Conservation (phyloP, 2,113 vertebrate species). For the Spea bombifrons region DNA sequence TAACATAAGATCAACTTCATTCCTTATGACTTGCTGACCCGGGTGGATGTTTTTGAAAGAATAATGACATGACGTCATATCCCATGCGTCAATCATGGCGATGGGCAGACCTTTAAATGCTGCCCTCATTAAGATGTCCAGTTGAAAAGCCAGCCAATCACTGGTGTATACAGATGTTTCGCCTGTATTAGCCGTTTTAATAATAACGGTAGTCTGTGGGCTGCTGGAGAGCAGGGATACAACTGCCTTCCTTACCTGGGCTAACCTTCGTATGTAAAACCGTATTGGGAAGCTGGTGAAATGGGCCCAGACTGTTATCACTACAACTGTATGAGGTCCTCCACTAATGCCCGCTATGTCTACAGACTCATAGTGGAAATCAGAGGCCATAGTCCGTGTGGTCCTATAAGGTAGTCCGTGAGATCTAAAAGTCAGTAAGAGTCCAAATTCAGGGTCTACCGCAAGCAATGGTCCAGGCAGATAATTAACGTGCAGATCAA, state of each 20-base stretch:
- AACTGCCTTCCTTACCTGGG: conserved; percentile 40
- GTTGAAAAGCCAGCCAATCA: conserved; percentile 56
- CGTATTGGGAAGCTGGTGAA: conserved; percentile 49
- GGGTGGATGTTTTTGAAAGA: conserved; percentile 47
- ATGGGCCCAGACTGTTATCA: conserved; percentile 50
- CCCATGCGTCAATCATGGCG: conserved; percentile 54
- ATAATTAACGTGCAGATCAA: too few species aligned
- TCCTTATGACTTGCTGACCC: conserved; percentile 41
- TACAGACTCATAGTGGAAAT: conserved; percentile 52
- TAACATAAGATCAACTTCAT: conserved; percentile 53
- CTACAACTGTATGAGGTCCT: conserved; percentile 46
- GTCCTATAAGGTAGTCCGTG: conserved; percentile 51
- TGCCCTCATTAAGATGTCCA: conserved; percentile 48
- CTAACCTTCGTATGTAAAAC: conserved; percentile 35
- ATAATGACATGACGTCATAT: conserved; percentile 58
- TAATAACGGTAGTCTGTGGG: conserved; percentile 47
- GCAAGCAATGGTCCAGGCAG: too few species aligned
- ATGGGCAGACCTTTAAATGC: conserved; percentile 50
- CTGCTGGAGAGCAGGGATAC: conserved; percentile 43
- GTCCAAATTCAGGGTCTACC: not conserved
- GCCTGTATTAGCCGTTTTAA: conserved; percentile 55
- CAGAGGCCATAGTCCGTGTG: conserved; percentile 17
- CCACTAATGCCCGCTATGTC: conserved; percentile 50
- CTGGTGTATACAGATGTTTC: conserved; percentile 51
- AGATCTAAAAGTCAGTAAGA: conserved; percentile 44